Base-by-base conservation (phyloP, 2,888 invertebrate genomes). In the Apodemia zela region DNA sequence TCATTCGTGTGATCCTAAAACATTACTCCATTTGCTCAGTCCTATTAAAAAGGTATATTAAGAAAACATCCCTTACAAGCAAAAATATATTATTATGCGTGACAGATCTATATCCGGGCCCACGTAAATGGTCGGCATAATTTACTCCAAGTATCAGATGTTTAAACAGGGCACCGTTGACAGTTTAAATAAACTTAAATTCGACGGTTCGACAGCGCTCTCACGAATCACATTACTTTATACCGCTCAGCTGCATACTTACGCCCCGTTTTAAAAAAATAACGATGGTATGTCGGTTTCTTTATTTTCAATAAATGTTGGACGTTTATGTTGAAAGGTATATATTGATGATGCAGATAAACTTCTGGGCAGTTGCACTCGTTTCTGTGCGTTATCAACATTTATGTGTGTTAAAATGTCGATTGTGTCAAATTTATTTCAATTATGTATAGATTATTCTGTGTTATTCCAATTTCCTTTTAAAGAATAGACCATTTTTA, bases 71-170 rank as follows among this genome's bases (percentile, higher is more conserved):
- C 51, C 51, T 51, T 21, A 21, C 21, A 5, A 21, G 11, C 4
- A 2, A 21, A 51, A 51, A 51, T 51, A 51, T 51, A 21, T n/a
- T n/a, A n/a, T n/a, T n/a, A n/a, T 51, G 49, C 18, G 51, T 51
- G 51, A 21, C 51, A 51, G 51, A 67, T 66, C 76, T 79, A 77
- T 81, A 78, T 81, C 79, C 75, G 76, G 73, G 73, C 72, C 66
- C 71, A 77, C 76, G 71, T 76, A 82, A 86, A 85, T 15, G 81
- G 79, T 69, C 67, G 71, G 76, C 74, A 77, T 84, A 81, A 84
- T 84, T 82, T 83, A 75, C 75, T 67, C 67, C 66, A 65, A 70
- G 72, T 78, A 80, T 81, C 80, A 74, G 77, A 77, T 78, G 73
- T 73, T 73, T 72, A 72, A 74, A 72, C 73, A 72, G 72, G 71